phyloP scores from a whole-genome alignment of 2,888 invertebrate genomes.

The Pristionchus exspectatus region DNA sequence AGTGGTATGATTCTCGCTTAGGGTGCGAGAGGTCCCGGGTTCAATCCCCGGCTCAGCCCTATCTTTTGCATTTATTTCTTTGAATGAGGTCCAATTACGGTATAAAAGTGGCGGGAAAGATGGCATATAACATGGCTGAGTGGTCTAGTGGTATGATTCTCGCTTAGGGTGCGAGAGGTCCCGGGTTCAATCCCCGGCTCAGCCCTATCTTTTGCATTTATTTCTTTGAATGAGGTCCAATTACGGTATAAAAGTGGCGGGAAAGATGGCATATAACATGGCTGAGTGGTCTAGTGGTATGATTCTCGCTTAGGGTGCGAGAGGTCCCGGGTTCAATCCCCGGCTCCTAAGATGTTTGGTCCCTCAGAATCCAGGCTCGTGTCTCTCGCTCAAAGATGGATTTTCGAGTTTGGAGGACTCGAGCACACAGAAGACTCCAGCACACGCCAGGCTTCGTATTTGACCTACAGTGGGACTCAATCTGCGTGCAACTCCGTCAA shows the following conservation, averaged over 20 bases:
- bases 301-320: conserved; percentile 80
- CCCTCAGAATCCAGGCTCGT: no score
- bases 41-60: conserved; percentile 68
- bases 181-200: conserved; percentile 76
- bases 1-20: conserved; percentile 80
- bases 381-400: no score
- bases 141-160: conserved; percentile 80
- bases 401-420: no score
- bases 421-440: no score
- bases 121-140: conserved; percentile 60
- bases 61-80: conserved; percentile 5
- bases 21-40: conserved; percentile 80
- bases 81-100: not conserved
- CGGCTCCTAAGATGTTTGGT: not conserved
- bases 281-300: conserved; percentile 79
- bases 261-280: conserved; percentile 35
- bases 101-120: not conserved
- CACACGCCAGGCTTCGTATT: no score
- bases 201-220: conserved; percentile 17
- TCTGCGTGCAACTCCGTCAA: no score
- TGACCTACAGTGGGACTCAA: no score
- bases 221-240: not conserved
- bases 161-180: conserved; percentile 80
- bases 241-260: no score
- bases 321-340: conserved; percentile 79